Evolutionary conservation across 2,797 vertebrate genomes (phyloP).

Genomic region (Parauchenoglanis ngamensis): DNA sequence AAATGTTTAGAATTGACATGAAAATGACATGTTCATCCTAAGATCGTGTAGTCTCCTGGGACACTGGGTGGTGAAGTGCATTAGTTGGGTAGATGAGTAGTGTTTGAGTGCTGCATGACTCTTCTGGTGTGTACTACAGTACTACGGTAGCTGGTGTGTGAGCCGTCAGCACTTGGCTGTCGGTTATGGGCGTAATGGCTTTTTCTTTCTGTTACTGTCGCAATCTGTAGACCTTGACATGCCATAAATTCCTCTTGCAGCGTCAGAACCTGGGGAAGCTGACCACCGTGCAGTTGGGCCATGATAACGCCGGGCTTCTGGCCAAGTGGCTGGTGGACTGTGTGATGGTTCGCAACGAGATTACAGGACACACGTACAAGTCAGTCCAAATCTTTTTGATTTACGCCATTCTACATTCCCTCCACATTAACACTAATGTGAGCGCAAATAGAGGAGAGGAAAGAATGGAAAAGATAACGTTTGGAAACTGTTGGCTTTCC

Average conservation of each 20-base stretch:
- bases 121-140: not conserved
- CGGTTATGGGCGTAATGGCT: not conserved
- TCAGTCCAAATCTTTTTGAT: conserved; percentile 62
- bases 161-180: not conserved
- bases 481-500: not conserved
- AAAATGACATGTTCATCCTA: conserved; percentile 30
- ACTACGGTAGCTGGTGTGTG: not conserved
- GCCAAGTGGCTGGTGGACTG: conserved; percentile 98
- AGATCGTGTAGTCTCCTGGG: not conserved
- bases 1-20: not conserved
- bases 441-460: not conserved
- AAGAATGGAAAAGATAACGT: not conserved
- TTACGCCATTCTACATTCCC: not conserved
- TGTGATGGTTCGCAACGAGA: conserved; percentile 97
- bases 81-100: conserved; percentile 13
- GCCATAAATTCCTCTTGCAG: conserved; percentile 67
- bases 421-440: not conserved
- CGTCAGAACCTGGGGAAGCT: conserved; percentile 96
- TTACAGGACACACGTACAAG: conserved; percentile 96
- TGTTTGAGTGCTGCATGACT: conserved; percentile 12
- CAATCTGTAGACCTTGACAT: no score
- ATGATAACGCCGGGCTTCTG: conserved; percentile 94
- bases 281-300: conserved; percentile 93
- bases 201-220: not conserved
- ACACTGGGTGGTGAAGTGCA: not conserved